These are phyloP conservation scores for Leptocoma aspasia DNA, from an alignment of 2,113 vertebrate genomes.

Conservation along the genomic window DNA sequence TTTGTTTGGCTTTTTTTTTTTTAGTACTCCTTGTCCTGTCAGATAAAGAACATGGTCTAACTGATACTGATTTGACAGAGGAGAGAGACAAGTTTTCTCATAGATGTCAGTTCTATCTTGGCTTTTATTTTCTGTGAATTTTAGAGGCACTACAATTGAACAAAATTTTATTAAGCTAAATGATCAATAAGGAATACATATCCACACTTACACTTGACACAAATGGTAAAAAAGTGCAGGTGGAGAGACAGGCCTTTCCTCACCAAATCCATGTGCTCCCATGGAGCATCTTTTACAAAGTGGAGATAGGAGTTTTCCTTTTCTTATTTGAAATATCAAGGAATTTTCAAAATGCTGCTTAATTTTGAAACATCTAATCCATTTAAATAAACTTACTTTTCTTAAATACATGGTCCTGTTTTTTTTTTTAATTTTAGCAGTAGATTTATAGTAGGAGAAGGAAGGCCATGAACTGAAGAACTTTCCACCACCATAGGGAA, in stretches of 20 bases:
- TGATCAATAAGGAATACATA: neutral
- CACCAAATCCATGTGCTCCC: neutral
- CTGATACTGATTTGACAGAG: neutral
- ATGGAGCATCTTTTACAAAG: neutral
- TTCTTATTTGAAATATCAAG: neutral
- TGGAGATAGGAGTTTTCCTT: neutral
- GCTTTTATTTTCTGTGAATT: neutral
- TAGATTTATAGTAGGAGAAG: neutral
- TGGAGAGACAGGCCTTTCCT: neutral
- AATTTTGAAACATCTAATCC: neutral
- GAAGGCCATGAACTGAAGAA: neutral
- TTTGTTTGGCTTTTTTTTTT: neutral
- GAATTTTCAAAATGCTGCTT: neutral
- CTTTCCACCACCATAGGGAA: neutral
- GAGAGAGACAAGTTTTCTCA: neutral
- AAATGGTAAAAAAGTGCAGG: neutral
- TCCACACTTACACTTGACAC: neutral
- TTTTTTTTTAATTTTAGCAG: neutral
- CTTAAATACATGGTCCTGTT: neutral
- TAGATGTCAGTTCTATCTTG: neutral
- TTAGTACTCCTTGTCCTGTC: neutral
- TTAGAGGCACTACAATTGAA: neutral
- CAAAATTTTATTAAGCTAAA: neutral
- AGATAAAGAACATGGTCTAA: neutral
- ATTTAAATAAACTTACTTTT: neutral